Conservation (phyloP, 2,888 invertebrate genomes). For the Metopia argyrocephala region DNA sequence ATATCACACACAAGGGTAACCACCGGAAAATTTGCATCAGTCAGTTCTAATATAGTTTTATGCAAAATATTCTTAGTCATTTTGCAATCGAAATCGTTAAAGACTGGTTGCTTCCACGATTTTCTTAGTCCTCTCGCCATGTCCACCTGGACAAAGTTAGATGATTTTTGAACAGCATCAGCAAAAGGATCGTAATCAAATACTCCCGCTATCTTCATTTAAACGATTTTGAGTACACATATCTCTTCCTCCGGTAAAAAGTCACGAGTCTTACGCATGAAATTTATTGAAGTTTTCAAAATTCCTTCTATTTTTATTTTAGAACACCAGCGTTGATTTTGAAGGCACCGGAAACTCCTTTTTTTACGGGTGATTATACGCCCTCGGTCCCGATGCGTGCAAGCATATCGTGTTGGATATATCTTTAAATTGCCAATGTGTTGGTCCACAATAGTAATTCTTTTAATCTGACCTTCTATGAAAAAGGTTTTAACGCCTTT, state of each 20-base stretch:
- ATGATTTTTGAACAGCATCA: not conserved
- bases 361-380: not conserved
- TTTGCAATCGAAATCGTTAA: no score
- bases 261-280: not conserved
- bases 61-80: no score
- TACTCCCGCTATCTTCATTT: constrained; percentile 11
- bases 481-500: no score
- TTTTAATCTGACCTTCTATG: not conserved
- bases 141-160: constrained; percentile 13
- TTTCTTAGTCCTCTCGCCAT: not conserved
- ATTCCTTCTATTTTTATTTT: not conserved
- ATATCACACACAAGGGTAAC: no score
- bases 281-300: not conserved
- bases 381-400: no score
- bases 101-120: constrained; percentile 4
- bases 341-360: not conserved
- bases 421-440: not conserved
- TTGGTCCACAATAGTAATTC: no score
- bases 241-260: not conserved
- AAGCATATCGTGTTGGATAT: not conserved
- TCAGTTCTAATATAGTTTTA: not conserved
- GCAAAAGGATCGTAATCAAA: constrained; percentile 3
- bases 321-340: no score
- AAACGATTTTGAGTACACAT: not conserved
- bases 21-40: no score